Base-by-base conservation (phyloP, 2,888 invertebrate species). In the Altica lythri region DNA sequence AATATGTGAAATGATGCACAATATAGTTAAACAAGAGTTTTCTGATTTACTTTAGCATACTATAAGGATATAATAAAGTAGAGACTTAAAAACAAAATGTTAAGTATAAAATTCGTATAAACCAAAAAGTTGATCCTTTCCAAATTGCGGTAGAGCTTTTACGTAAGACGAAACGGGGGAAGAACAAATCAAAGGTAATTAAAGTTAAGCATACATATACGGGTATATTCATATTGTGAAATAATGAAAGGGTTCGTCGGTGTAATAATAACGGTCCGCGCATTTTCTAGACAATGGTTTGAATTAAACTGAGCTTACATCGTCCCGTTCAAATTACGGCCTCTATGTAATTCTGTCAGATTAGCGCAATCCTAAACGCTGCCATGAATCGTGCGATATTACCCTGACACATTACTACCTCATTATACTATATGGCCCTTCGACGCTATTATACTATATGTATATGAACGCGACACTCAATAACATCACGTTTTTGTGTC, bases 311-410 rank as follows among this genome's bases (percentile, higher is more conserved):
- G 67, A 68, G 72, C 70, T 74, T 75, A 73, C 64, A 62, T 57
- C 68, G 63, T 66, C 68, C 67, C 60, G 66, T 67, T 68, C 71
- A 67, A 74, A 72, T 74, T 75, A 75, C 72, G 70, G 69, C 68
- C 68, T n/a, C n/a, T 68, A 72, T 72, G 74, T 76, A 76, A 76
- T 75, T 73, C 75, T 72, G 74, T 75, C 74, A 75, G 76, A 75
- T 76, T 76, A 76, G 74, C 72, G 69, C 73, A 72, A 74, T 74
- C 72, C 73, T 68, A 70, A 70, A 70, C 70, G 69, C 71, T 70
- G 72, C 72, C 70, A 74, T 72, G 73, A 72, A 74, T 73, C 68
- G 69, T 67, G 67, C 68, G 70, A 72, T 74, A 74, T 74, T 73
- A 59, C 67, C 70, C 72, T 74, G 74, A 74, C 75, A 74, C 74